Evolutionary conservation across 1,140 invertebrate species (phyloP).

Genomic region (Homarus americanus): DNA sequence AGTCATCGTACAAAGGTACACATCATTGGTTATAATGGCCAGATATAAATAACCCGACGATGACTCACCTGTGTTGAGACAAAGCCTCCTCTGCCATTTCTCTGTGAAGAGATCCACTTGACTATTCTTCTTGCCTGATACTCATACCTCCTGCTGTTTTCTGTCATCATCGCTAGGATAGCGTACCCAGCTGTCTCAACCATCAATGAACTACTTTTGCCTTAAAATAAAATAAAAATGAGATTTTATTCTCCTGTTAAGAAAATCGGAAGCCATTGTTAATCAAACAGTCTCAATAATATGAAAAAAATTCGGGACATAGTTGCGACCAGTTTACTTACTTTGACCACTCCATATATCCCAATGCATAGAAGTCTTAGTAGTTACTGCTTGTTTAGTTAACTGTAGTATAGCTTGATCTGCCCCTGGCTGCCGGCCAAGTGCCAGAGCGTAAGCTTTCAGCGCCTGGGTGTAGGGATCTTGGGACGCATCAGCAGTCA

Average conservation of each 20-base stretch:
- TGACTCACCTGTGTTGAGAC: slow-evolving; percentile 84
- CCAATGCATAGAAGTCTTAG: slow-evolving; percentile 42
- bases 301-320: not conserved
- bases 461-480: slow-evolving; percentile 89
- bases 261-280: not conserved
- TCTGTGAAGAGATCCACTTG: slow-evolving; percentile 86
- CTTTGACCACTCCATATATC: slow-evolving; percentile 13
- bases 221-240: slow-evolving; percentile 70
- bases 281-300: not conserved
- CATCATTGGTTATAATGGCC: not conserved
- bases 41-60: not conserved
- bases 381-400: not conserved
- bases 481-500: slow-evolving; percentile 69
- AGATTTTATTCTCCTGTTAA: no score
- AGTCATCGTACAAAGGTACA: not conserved
- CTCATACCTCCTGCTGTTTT: not conserved
- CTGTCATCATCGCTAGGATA: slow-evolving; percentile 40
- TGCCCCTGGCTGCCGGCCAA: slow-evolving; percentile 85
- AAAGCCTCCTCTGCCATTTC: slow-evolving; percentile 84
- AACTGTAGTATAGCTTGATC: slow-evolving; percentile 80
- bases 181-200: slow-evolving; percentile 51
- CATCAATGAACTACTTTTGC: slow-evolving; percentile 78
- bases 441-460: slow-evolving; percentile 86
- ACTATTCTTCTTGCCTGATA: slow-evolving; percentile 77
- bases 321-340: not conserved